Evolutionary conservation across 2,888 invertebrate species (phyloP).

Genomic region (Lasioglossum calceatum): DNA sequence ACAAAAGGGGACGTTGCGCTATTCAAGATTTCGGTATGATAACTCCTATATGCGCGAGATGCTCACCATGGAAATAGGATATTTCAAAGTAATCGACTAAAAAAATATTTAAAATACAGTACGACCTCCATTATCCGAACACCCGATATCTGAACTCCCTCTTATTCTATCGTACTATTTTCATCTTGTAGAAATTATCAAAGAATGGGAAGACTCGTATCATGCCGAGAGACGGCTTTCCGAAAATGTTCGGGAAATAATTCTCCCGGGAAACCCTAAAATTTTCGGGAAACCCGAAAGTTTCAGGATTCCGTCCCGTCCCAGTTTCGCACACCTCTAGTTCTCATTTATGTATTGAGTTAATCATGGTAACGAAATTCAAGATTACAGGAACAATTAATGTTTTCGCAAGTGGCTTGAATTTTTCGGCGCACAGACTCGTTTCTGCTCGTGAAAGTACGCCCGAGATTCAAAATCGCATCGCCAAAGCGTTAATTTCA

Average conservation of each 20-base stretch:
- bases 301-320: no score
- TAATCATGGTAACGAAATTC: not conserved
- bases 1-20: not conserved
- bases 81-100: not conserved
- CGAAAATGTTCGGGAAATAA: no score
- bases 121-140: no score
- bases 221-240: no score
- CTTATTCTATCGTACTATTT: no score
- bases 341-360: no score
- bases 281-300: no score
- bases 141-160: no score
- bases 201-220: no score
- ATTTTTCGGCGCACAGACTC: not conserved
- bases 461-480: not conserved
- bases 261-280: no score
- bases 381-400: not conserved
- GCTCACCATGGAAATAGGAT: not conserved
- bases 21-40: conserved; percentile 13
- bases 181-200: no score
- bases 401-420: not conserved
- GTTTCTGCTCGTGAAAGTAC: not conserved
- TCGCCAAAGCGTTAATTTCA: not conserved
- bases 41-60: not conserved
- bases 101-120: not conserved
- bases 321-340: no score